A percentile compares a stretch with the other conserved stretches of the same genome.
Conservation (phyloP, 2,797 vertebrate genomes). For the Apogon talboti region DNA sequence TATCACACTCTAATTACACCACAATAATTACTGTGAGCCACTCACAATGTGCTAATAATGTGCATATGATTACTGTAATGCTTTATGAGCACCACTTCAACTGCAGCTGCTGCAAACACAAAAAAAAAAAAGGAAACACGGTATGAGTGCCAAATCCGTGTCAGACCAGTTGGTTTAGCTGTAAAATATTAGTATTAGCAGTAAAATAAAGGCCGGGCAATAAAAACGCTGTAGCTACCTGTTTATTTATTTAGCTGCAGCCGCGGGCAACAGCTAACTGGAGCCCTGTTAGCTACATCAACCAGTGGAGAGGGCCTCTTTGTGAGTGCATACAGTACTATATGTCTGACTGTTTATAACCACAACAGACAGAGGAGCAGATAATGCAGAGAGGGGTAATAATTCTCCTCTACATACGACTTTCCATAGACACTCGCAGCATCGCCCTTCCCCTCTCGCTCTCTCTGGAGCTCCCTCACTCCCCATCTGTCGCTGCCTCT, state of each 20-base stretch:
- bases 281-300: slow-evolving; percentile 46
- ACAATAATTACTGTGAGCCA: not conserved
- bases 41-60: slow-evolving; percentile 16
- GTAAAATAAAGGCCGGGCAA: slow-evolving; percentile 52
- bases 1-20: slow-evolving; percentile 1
- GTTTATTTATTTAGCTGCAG: slow-evolving; percentile 60
- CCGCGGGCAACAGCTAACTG: slow-evolving; percentile 50
- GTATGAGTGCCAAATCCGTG: not conserved
- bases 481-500: slow-evolving; percentile 64
- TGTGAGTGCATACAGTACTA: slow-evolving; percentile 17
- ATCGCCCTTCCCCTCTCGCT: slow-evolving; percentile 45
- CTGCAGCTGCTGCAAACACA: slow-evolving; percentile 26
- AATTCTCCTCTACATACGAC: slow-evolving; percentile 48
- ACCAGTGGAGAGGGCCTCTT: slow-evolving; percentile 41
- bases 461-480: slow-evolving; percentile 56
- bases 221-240: slow-evolving; percentile 52
- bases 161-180: slow-evolving; percentile 34
- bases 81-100: slow-evolving; percentile 45
- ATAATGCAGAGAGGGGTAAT: slow-evolving; percentile 56
- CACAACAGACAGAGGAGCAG: slow-evolving; percentile 44
- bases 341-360: slow-evolving; percentile 42
- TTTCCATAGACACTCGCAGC: slow-evolving; percentile 22
- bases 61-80: slow-evolving; percentile 16
- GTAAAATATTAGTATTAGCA: slow-evolving; percentile 59
- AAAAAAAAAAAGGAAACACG: not conserved